phyloP scores from a whole-genome alignment of 2,113 vertebrate genomes.

The Pedionomus torquatus region DNA sequence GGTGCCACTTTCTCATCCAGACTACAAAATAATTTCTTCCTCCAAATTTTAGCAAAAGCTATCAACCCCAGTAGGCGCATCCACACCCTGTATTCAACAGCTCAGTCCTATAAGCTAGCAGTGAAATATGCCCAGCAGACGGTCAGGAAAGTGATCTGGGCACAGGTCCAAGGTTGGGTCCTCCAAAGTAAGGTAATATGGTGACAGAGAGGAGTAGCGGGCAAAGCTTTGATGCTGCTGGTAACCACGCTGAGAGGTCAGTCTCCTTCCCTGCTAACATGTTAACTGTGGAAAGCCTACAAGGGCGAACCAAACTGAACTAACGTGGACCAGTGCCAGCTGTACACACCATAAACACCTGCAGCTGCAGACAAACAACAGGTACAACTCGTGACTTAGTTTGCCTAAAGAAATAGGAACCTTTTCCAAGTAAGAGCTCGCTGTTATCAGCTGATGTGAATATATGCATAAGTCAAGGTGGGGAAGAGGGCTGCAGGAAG shows the following conservation, averaged over 20 bases:
- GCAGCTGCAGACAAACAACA: neutral
- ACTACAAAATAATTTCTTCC: neutral
- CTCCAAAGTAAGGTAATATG: neutral
- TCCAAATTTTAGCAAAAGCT: neutral
- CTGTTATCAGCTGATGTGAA: neutral
- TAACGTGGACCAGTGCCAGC: accelerated
- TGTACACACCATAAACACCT: neutral
- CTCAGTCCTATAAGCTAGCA: neutral
- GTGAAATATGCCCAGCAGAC: neutral
- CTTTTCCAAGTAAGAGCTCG: neutral
- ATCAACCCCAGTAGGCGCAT: accelerated
- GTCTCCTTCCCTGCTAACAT: neutral
- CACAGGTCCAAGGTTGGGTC: neutral
- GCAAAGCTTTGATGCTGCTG: neutral
- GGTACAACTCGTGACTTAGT: neutral
- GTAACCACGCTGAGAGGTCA: neutral
- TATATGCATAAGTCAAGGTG: neutral
- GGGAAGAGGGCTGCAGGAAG: neutral
- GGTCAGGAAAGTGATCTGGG: neutral
- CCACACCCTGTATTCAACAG: neutral
- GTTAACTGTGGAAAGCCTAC: neutral
- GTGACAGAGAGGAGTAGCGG: neutral
- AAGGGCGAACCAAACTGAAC: neutral
- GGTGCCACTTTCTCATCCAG: neutral
- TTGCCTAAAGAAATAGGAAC: neutral